Conservation (phyloP, 2,797 vertebrate genomes). For the Agapornis canus region DNA sequence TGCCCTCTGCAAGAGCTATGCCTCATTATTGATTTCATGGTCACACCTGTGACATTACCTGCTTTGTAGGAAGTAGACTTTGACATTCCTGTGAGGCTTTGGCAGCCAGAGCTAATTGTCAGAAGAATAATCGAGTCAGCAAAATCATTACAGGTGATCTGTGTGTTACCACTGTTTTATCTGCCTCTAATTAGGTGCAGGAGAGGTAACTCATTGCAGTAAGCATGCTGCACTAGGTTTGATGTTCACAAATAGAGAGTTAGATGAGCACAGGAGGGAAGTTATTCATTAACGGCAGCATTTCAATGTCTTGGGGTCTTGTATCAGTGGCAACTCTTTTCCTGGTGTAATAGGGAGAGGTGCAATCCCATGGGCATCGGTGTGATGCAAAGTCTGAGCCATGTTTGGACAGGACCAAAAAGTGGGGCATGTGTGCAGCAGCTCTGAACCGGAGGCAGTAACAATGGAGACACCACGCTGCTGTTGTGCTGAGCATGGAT, state of each 20-base stretch:
- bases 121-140: constrained; percentile 79
- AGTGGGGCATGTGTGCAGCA: accelerated
- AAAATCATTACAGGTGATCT: constrained; percentile 79
- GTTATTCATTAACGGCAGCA: not conserved
- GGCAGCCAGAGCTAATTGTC: constrained; percentile 75
- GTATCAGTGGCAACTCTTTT: not conserved
- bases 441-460: accelerated
- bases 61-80: constrained; percentile 73
- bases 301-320: not conserved
- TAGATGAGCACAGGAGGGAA: constrained; percentile 8
- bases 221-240: constrained; percentile 32
- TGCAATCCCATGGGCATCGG: accelerated
- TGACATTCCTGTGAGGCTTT: constrained; percentile 75
- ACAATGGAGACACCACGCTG: accelerated
- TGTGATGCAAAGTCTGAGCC: accelerated
- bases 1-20: constrained; percentile 76
- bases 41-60: constrained; percentile 81
- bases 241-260: constrained; percentile 59
- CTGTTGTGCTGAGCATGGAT: accelerated
- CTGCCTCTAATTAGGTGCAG: constrained; percentile 77
- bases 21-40: constrained; percentile 79
- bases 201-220: constrained; percentile 61
- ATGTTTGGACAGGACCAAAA: accelerated
- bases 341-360: not conserved
- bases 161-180: constrained; percentile 78